Conservation (phyloP, 2,888 invertebrate genomes). For the Stenchaetothrips biformis region DNA sequence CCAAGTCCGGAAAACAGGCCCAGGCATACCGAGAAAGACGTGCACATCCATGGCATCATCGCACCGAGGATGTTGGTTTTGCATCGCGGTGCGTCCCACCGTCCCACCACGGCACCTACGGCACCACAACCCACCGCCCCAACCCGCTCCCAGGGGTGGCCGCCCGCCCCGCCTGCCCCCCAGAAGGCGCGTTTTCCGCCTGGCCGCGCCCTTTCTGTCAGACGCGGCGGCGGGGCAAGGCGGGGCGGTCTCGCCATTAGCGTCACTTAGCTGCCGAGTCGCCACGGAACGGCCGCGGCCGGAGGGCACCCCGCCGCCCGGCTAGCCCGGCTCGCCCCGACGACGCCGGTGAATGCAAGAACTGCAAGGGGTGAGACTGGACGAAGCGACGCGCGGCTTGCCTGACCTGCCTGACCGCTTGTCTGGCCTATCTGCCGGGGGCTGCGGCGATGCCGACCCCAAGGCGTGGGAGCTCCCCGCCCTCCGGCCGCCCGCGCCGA, state of each 20-base stretch:
- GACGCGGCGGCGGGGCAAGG: background rate
- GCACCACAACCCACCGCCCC: background rate
- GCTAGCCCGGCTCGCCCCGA: too few relatives aligned
- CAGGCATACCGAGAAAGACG: background rate
- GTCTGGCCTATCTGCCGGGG: too few relatives aligned
- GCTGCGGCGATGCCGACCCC: too few relatives aligned
- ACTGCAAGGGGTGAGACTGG: too few relatives aligned
- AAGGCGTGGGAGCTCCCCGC: too few relatives aligned
- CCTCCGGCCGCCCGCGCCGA: too few relatives aligned
- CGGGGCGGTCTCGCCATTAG: background rate
- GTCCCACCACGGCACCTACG: background rate
- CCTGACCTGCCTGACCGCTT: too few relatives aligned
- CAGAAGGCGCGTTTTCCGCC: background rate
- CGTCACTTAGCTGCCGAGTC: slow-evolving; percentile 10
- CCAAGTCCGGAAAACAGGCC: background rate
- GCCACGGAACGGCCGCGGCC: too few relatives aligned
- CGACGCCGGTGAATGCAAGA: too few relatives aligned
- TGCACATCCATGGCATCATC: background rate
- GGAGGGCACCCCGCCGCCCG: too few relatives aligned
- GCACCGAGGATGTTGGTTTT: background rate
- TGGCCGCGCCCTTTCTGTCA: background rate
- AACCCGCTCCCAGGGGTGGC: background rate
- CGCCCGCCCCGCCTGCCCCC: too few relatives aligned
- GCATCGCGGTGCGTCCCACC: background rate
- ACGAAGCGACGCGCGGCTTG: too few relatives aligned